Conservation (phyloP, 2,113 vertebrate species). For the Nymphicus hollandicus region DNA sequence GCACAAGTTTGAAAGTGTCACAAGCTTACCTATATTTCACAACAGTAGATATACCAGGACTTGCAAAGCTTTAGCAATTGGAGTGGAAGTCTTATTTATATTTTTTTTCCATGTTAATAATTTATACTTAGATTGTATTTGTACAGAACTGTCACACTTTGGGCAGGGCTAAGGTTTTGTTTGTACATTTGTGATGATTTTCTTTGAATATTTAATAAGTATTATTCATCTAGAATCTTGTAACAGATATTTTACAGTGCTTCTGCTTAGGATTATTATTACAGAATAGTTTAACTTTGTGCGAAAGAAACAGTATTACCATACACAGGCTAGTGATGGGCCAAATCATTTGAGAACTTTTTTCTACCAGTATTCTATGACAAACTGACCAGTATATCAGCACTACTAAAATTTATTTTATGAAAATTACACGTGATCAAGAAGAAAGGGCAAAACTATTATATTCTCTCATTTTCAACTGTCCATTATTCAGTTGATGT, state of each 20-base stretch:
- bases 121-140: background rate
- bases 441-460: background rate
- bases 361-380: background rate
- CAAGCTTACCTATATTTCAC: background rate
- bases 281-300: background rate
- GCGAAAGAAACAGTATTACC: background rate
- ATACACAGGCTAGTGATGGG: background rate
- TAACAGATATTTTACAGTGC: background rate
- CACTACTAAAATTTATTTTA: background rate
- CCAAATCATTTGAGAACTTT: background rate
- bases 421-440: background rate
- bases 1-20: rapidly evolving
- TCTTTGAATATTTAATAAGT: background rate
- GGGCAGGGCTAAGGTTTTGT: background rate
- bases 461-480: background rate
- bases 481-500: background rate
- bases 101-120: background rate
- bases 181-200: background rate
- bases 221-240: background rate
- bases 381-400: background rate
- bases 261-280: background rate
- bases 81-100: background rate
- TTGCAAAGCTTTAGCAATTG: background rate
- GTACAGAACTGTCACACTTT: background rate
- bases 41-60: background rate